Percentiles rank a stretch among this genome's conserved stretches.
Conservation (phyloP, 1,140 invertebrate genomes). For the Zaprionus nigranus region DNA sequence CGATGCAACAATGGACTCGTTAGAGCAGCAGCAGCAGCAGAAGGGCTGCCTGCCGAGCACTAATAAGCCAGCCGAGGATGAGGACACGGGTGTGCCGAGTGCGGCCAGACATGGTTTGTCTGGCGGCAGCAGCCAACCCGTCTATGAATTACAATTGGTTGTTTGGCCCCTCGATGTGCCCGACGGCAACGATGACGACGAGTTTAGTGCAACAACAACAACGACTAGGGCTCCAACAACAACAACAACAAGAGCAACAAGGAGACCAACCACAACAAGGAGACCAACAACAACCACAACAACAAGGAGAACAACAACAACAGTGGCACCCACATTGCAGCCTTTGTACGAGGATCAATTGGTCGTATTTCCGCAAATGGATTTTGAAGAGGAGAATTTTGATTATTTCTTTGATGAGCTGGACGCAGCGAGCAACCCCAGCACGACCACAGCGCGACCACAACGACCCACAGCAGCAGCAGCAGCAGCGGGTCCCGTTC, state of each 20-base stretch:
- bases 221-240: background rate
- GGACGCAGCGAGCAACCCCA: constrained; percentile 8
- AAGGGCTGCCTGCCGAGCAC: constrained; percentile 27
- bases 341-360: constrained; percentile 80
- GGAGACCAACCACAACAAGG: constrained; percentile 5
- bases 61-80: constrained; percentile 1
- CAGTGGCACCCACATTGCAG: constrained; percentile 25
- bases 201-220: constrained; percentile 15
- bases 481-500: constrained; percentile 33
- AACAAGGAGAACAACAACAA: constrained; percentile 24
- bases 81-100: constrained; percentile 8
- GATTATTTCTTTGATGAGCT: constrained; percentile 75
- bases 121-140: constrained; percentile 58
- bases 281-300: constrained; percentile 32
- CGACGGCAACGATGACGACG: constrained; percentile 36
- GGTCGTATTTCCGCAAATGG: constrained; percentile 80
- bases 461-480: constrained; percentile 21
- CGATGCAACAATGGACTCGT: constrained; percentile 78
- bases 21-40: constrained; percentile 52
- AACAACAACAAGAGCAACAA: background rate
- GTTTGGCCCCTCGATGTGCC: constrained; percentile 73
- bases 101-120: constrained; percentile 49
- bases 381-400: constrained; percentile 79
- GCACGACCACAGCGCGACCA: constrained; percentile 4
- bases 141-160: constrained; percentile 83